phyloP scores from a whole-genome alignment of 1,140 invertebrate genomes.

The Brachionus manjavacas region DNA sequence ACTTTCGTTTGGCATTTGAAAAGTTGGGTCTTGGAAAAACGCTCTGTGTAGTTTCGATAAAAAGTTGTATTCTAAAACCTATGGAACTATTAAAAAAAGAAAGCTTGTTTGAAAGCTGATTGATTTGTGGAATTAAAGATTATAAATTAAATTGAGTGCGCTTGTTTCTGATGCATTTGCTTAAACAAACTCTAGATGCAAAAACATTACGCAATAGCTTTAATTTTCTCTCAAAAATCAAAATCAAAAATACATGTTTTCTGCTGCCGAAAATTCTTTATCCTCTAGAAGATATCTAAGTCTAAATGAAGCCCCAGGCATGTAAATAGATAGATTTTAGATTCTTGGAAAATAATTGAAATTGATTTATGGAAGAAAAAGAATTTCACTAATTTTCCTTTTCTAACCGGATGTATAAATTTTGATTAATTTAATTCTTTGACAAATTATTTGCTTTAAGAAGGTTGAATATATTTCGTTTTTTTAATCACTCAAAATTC shows the following conservation, averaged over 20 bases:
- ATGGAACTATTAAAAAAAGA: background rate
- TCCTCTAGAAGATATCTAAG: background rate
- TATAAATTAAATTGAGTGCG: background rate
- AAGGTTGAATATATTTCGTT: too few species aligned
- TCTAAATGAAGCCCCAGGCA: background rate
- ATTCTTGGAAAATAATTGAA: background rate
- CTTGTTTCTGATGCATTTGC: background rate
- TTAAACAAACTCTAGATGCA: background rate
- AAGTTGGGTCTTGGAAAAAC: background rate
- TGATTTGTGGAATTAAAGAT: background rate
- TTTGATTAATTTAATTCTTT: background rate
- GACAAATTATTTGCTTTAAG: background rate
- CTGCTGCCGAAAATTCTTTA: background rate
- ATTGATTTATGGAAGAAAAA: background rate
- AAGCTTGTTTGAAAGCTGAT: background rate
- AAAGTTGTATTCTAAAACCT: background rate
- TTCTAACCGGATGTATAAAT: background rate
- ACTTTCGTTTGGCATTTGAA: background rate
- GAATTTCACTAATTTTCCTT: background rate
- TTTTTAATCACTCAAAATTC: too few species aligned
- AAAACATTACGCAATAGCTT: background rate
- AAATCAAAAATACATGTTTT: background rate
- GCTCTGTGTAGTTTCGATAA: background rate
- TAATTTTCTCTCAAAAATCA: background rate
- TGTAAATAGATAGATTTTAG: background rate